A percentile compares a stretch with the other conserved stretches of the same genome.
phyloP scores from a whole-genome alignment of 2,113 vertebrate genomes.

The Tetrao urogallus region DNA sequence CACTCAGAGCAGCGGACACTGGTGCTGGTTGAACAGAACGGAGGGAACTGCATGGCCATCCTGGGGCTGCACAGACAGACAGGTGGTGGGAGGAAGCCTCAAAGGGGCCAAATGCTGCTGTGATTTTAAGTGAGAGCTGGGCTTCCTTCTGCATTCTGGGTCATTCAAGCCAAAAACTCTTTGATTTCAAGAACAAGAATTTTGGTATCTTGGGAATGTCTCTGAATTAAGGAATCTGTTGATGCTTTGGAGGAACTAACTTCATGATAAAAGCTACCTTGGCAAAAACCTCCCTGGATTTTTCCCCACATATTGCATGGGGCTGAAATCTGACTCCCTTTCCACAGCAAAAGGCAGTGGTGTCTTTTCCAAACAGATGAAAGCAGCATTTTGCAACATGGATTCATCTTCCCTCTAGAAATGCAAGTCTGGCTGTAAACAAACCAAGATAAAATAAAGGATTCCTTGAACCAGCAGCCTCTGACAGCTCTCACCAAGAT shows the following conservation, averaged over 20 bases:
- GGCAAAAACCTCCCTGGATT: background rate
- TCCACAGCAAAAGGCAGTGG: background rate
- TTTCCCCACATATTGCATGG: background rate
- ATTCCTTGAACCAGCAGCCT: slow-evolving; percentile 44
- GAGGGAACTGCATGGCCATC: background rate
- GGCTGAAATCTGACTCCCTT: background rate
- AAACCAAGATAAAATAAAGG: background rate
- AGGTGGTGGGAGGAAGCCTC: background rate
- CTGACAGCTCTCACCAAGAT: background rate
- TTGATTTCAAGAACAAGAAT: background rate
- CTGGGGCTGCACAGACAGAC: background rate
- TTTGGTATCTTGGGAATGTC: background rate
- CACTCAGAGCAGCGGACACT: background rate
- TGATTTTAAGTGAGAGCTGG: background rate
- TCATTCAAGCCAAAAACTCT: background rate
- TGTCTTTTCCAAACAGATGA: slow-evolving; percentile 10
- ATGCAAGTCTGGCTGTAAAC: slow-evolving; percentile 47
- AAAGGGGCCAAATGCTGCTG: accelerated
- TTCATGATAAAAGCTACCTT: background rate
- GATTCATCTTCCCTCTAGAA: background rate
- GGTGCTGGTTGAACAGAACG: background rate
- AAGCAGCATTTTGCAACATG: background rate
- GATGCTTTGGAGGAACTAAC: background rate
- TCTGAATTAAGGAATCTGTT: background rate
- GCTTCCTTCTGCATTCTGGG: background rate